Percentiles rank a stretch among this genome's conserved stretches.
These are phyloP conservation scores for Nerophis lumbriciformis DNA, from an alignment of 2,113 vertebrate genomes.

Conservation along the genomic window DNA sequence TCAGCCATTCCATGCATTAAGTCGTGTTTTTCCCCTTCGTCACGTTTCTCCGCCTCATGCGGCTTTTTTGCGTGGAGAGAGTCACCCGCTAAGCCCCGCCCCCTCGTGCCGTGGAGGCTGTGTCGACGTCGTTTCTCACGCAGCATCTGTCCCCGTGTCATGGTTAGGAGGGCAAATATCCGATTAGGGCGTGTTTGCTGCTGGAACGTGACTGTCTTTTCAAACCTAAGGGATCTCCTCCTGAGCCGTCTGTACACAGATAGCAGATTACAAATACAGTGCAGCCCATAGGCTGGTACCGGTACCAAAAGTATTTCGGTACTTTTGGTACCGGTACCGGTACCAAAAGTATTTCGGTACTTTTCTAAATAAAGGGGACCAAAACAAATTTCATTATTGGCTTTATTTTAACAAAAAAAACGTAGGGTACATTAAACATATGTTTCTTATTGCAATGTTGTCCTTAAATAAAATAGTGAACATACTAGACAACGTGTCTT, in stretches of 20 bases:
- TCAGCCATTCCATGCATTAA: conserved; percentile 63
- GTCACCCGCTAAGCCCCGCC: not conserved
- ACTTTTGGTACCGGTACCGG: too few relatives aligned
- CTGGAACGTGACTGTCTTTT: conserved; percentile 44
- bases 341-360: too few relatives aligned
- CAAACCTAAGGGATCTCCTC: conserved; percentile 12
- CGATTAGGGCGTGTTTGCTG: conserved; percentile 28
- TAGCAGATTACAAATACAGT: not conserved
- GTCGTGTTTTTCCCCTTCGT: conserved; percentile 29
- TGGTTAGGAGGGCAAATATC: conserved; percentile 22
- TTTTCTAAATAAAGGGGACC: too few relatives aligned
- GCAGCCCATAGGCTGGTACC: too few relatives aligned
- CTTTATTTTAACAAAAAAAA: too few relatives aligned
- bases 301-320: too few relatives aligned
- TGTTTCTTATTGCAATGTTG: too few relatives aligned
- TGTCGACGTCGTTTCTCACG: conserved; percentile 18
- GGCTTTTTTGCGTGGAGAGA: conserved; percentile 3
- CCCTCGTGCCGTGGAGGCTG: conserved; percentile 10
- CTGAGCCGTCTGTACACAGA: conserved; percentile 4
- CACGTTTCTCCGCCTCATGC: conserved; percentile 69
- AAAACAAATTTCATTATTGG: too few relatives aligned
- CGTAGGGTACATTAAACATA: too few relatives aligned
- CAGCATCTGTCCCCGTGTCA: conserved; percentile 40
- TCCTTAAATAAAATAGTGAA: too few relatives aligned
- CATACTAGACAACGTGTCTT: too few relatives aligned